These are phyloP conservation scores for Thera britannica DNA, from an alignment of 2,888 invertebrate genomes.

Conservation along the genomic window DNA sequence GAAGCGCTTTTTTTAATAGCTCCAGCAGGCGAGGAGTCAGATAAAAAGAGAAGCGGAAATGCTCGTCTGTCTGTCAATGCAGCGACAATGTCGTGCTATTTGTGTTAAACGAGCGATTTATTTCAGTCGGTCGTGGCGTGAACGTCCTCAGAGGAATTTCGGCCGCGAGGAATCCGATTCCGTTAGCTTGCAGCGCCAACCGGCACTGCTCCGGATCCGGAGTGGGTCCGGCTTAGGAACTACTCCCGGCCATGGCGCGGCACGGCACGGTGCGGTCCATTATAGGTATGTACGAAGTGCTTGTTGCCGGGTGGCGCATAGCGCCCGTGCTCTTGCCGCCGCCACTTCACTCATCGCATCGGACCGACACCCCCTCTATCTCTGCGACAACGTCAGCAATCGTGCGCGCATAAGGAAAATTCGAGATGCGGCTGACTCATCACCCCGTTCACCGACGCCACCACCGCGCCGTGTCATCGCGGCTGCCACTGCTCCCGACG, in stretches of 20 bases:
- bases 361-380: conserved; percentile 62
- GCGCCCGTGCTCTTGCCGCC: conserved; percentile 44
- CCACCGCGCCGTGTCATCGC: conserved; percentile 47
- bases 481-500: conserved; percentile 40
- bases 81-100: conserved; percentile 81
- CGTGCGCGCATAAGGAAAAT: conserved; percentile 76
- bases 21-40: conserved; percentile 47
- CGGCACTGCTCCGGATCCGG: conserved; percentile 43
- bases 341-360: conserved; percentile 46
- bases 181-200: conserved; percentile 71
- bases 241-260: neutral
- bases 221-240: conserved; percentile 28
- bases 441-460: conserved; percentile 59
- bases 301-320: conserved; percentile 51
- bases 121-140: conserved; percentile 82
- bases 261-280: conserved; percentile 17
- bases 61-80: conserved; percentile 78
- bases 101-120: conserved; percentile 83
- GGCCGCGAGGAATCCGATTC: conserved; percentile 79
- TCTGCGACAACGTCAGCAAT: conserved; percentile 60
- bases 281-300: conserved; percentile 27
- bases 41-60: conserved; percentile 80
- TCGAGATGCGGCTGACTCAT: conserved; percentile 81
- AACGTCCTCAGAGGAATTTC: conserved; percentile 82
- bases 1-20: conserved; percentile 57